Evolutionary conservation across 1,140 invertebrate genomes (phyloP), one percentile per base, ranked within the genome.

Genomic region (Brachystomella parvula): DNA sequence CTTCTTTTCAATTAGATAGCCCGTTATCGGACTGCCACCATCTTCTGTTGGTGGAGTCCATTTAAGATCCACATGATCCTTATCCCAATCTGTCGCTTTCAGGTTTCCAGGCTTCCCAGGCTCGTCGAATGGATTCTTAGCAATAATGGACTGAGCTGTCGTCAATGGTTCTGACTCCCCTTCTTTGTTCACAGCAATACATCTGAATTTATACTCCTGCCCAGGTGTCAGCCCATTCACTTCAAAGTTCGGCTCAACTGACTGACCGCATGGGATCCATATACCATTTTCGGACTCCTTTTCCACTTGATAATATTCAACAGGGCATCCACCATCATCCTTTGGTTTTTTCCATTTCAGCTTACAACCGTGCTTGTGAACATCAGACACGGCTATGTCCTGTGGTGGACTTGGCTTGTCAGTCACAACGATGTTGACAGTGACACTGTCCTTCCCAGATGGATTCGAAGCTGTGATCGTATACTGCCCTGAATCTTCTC

Each of bases 121-220:
- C 78, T 77, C 79, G 85, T 85, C 88, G 76, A 89, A 98, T 65
- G 94, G 94, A 88, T 97, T 96, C 81, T 98, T 98, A 24, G 95
- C 94, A 74, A 90, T 80, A 58, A 98, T 93, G 17, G 89, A 81
- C 75, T 88, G 83, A 33, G 91, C 87, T 0, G 91, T 88, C 70
- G 86, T 85, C n/a, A 98, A 80, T 21, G 94, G 94, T 74, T 92
- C 91, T 1, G 94, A 97, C 79, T 96, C 91, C 33, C 96, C 96
- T 77, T 98, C 93, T 9, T 89, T 82, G 79, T 99, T 99, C 15
- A 98, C 92, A 60, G 96, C 96, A 29, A 88, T 85, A 1, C 98
- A 94, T 65, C 96, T 83, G 84, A 96, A 96, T 79, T 90, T 91
- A 77, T 96, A 96, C 78, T 96, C 92, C 75, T 94, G 89, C 33